Evolutionary conservation across 2,888 invertebrate species (phyloP), one percentile per base, ranked within the genome.

Genomic region (Pseudococcus jackbeardsleyi): DNA sequence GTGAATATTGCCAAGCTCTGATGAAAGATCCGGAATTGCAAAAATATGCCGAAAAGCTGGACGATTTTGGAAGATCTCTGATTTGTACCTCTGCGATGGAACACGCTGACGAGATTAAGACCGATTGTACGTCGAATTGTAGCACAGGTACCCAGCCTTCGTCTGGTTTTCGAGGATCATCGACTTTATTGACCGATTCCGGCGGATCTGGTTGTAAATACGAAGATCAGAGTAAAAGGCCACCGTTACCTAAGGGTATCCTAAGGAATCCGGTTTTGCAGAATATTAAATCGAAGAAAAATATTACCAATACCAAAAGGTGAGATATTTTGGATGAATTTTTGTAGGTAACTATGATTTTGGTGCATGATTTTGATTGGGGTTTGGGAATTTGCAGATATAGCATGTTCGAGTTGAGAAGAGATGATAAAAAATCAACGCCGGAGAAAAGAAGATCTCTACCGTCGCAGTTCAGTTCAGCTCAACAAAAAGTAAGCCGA

Each of bases 121-220:
- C 79, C 2, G 82, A 82, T 22, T 88, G 84, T 90, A 94, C 94
- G 42, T 95, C 95, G 4, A 94, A 90, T 86, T 94, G 95, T 89
- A 94, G 95, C 90, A 94, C 95, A 89, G 93, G 94, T 33, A 96
- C 96, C 68, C 96, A 96, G 91, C 96, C 96, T 9, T 96, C 96
- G 84, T 96, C 96, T 17, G 97, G 97, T 2, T 97, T 96, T 91
- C 93, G 97, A 89, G 96, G 97, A 59, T 96, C 96, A 0, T 96
- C 96, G 0, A 96, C 96, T 1, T 46, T 88, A 7, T 33, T 88
- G 17, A 88, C 88, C 0, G 88, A 88, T 72, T 88, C 88, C 0
- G 46, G 85, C 2, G 68, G 88, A 12, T 85, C 88, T 19, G 50
- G 46, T n/a, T 19, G 19, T 48, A 46, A 54, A 48, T 39, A 64